Percentiles rank a stretch among this genome's conserved stretches.
These are phyloP conservation scores for Marmota flaviventris DNA, from an alignment of 2,113 vertebrate species.

Conservation along the genomic window DNA sequence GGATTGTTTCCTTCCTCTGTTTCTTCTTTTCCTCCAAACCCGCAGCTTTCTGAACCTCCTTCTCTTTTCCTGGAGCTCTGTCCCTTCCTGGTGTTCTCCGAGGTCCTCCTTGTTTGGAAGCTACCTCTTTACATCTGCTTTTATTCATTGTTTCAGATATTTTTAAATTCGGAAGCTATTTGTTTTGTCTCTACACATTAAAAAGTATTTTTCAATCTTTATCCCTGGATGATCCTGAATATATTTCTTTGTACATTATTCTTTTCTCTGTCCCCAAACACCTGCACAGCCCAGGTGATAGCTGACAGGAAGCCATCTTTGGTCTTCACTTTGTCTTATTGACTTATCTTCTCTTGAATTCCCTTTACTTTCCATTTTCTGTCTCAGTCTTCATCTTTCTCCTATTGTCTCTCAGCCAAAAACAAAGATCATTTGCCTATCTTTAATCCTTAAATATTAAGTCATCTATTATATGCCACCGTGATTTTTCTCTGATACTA, in stretches of 20 bases:
- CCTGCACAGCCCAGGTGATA: not conserved
- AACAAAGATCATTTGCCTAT: not conserved
- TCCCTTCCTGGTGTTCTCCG: not conserved
- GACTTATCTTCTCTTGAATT: not conserved
- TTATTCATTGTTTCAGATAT: not conserved
- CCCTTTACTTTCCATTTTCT: not conserved
- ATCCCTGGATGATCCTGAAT: not conserved
- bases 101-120: not conserved
- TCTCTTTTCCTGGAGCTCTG: not conserved
- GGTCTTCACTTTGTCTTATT: not conserved
- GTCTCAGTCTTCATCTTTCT: not conserved
- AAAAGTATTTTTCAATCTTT: not conserved
- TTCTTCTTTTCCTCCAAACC: not conserved
- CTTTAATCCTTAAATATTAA: slow-evolving; percentile 31
- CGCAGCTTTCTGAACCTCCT: fast-evolving
- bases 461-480: not conserved
- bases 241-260: not conserved
- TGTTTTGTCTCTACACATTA: slow-evolving; percentile 16
- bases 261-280: not conserved
- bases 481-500: slow-evolving; percentile 50
- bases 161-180: slow-evolving; percentile 8
- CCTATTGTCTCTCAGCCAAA: not conserved
- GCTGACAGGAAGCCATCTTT: not conserved
- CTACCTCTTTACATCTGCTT: not conserved
- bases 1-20: not conserved